Base-by-base conservation (phyloP, 2,888 invertebrate genomes). In the Herminia tarsipennalis region DNA sequence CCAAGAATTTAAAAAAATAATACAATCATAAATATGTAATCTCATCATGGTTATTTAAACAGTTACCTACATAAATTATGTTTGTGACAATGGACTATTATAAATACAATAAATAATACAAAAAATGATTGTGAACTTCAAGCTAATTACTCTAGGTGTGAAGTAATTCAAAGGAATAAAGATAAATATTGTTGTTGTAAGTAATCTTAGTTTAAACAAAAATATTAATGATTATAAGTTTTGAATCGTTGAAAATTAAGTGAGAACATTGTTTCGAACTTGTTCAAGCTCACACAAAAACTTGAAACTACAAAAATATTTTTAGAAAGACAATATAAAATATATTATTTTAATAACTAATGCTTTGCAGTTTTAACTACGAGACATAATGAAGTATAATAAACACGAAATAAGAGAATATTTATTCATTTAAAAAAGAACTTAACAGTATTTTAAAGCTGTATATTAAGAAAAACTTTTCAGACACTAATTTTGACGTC, bases 61-160 rank as follows among this genome's bases (percentile, higher is more conserved):
- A 39, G 30, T n/a, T 17, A 40, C 32, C 17, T 35, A 24, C 25
- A 41, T 24, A 17, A 9, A 9, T 32, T 13, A 8, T n/a, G n/a
- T n/a, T n/a, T n/a, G n/a, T 14, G 17, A 43, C 35, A 38, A 40
- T 29, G 1, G 34, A 27, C 10, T 12, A 28, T 33, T 17, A 25
- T 27, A 18, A 35, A 30, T 24, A 29, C 18, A 32, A 40, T 44
- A 21, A 33, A 36, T 30, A 5, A 16, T 21, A 9, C 27, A n/a
- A 6, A 8, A 20, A 30, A 35, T 4, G 6, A 33, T 33, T 33
- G 5, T 18, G n/a, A 28, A 28, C n/a, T 20, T 21, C 22, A 13
- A 10, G 30, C 8, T 22, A 41, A 34, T 41, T 33, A 41, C 13
- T 9, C 13, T 25, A 10, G 1, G 29, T 30, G 24, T 30, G 8